Percentiles rank a stretch among this genome's conserved stretches.
Evolutionary conservation across 2,113 vertebrate genomes (phyloP).

Genomic region (Pomatorhinus ruficollis): DNA sequence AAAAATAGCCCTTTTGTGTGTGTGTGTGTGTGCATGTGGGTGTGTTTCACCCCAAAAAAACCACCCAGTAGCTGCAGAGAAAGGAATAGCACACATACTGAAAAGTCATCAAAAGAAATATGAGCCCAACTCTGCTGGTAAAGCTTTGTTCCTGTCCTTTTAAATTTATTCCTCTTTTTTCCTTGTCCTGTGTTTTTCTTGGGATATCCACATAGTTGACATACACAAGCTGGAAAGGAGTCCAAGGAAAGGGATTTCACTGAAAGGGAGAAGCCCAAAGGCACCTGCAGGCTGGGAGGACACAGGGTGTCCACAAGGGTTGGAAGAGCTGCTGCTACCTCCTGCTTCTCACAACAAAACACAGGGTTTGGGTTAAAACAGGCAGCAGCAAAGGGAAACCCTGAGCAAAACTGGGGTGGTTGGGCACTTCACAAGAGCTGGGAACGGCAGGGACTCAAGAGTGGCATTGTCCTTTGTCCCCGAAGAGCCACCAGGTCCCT

Average conservation of each 20-base stretch:
- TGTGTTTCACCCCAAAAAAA: conserved; percentile 3
- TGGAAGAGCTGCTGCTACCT: neutral
- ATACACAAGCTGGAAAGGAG: neutral
- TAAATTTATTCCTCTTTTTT: conserved; percentile 43
- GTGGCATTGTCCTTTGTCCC: neutral
- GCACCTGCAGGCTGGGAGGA: neutral
- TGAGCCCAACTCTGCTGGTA: conserved; percentile 55
- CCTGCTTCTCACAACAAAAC: neutral
- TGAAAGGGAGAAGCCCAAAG: neutral
- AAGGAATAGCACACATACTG: conserved; percentile 54
- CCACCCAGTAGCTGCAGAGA: conserved; percentile 1
- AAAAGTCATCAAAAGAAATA: conserved; percentile 70
- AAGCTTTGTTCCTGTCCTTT: conserved; percentile 58
- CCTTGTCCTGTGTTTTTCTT: conserved; percentile 43
- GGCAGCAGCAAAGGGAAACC: neutral
- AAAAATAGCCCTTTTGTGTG: conserved; percentile 29
- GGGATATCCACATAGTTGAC: conserved; percentile 22
- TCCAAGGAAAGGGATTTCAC: neutral
- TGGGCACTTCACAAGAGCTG: neutral
- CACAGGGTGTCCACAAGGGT: fast-evolving
- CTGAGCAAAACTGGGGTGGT: neutral
- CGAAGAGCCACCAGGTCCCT: neutral
- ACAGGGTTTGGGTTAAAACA: neutral
- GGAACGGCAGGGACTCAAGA: neutral
- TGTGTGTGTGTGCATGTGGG: neutral